phyloP scores from a whole-genome alignment of 2,113 vertebrate species.

The Ictalurus punctatus region DNA sequence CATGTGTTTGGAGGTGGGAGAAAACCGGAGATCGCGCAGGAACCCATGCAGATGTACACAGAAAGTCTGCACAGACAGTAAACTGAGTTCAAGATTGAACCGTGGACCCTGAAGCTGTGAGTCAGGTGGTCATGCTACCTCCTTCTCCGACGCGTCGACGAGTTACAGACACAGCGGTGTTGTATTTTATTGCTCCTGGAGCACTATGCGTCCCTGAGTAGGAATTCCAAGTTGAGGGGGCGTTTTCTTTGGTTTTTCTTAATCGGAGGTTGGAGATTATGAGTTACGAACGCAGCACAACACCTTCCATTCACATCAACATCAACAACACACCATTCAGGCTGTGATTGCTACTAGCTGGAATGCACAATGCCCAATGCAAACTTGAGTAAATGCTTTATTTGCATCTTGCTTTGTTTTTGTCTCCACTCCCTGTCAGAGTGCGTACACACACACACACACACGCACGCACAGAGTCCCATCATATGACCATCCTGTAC shows the following conservation, averaged over 20 bases:
- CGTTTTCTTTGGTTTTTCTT: neutral
- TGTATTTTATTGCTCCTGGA: neutral
- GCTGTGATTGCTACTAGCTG: neutral
- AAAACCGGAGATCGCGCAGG: neutral
- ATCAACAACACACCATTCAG: neutral
- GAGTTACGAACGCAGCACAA: neutral
- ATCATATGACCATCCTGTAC: constrained; percentile 70
- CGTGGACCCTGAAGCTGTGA: neutral
- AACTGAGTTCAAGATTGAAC: neutral
- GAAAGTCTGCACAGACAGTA: neutral
- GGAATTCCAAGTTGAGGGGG: neutral
- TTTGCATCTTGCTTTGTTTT: constrained; percentile 69
- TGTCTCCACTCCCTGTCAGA: constrained; percentile 44
- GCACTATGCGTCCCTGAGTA: neutral
- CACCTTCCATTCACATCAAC: neutral
- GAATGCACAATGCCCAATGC: constrained; percentile 46
- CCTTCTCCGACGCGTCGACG: too few species aligned
- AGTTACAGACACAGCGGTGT: neutral
- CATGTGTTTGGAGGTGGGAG: neutral
- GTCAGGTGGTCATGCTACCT: neutral
- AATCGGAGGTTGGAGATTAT: neutral
- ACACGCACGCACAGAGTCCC: constrained; percentile 35
- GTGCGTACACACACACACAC: constrained; percentile 20
- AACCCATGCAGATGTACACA: neutral
- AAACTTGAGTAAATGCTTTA: constrained; percentile 66